Evolutionary conservation across 2,797 vertebrate species (phyloP), one percentile per base, ranked within the genome.

Genomic region (Labeo calbasu): DNA sequence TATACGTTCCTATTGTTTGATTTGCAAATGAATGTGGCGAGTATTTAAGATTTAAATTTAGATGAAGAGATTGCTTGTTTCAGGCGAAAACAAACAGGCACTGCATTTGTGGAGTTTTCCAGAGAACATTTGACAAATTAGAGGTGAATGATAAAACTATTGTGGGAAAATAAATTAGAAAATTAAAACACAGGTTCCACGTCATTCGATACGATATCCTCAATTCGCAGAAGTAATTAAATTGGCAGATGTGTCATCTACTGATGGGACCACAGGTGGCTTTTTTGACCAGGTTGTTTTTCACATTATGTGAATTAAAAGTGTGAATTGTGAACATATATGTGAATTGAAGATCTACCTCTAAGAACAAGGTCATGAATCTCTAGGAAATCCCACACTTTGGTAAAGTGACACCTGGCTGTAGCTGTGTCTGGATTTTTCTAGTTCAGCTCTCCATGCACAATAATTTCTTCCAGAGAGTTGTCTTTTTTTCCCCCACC

Each of bases 241-340:
- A 65, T 50, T 21, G 28, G 40, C 43, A 65, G 28, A 55, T 65
- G 21, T 76, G n/a, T 14, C n/a, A 77, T 66, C 17, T 50, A 71
- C 19, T 36, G 25, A 72, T 63, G 46, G 21, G 23, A 46, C 17
- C 43, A 61, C 55, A 57, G 1, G 40, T 61, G 68, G 10, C 10
- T 61, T 72, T 80, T 63, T 65, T 75, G 25, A 82, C 89, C 89
- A 86, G 91, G 91, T 77, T 71, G 73, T 87, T 89, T 87, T 91
- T 90, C 84, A 88, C 88, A 78, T 84, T 11, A n/a, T 46, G n/a
- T 55, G n/a, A 55, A 40, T 53, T 66, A 28, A 77, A 76, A n/a
- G n/a, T n/a, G n/a, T n/a, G n/a, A n/a, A n/a, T n/a, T n/a, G n/a
- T n/a, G n/a, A n/a, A n/a, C n/a, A n/a, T n/a, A n/a, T n/a, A n/a